A percentile compares a stretch with the other conserved stretches of the same genome.
These are phyloP conservation scores for Sarcophaga carnaria DNA, from an alignment of 2,888 invertebrate genomes.

Conservation along the genomic window DNA sequence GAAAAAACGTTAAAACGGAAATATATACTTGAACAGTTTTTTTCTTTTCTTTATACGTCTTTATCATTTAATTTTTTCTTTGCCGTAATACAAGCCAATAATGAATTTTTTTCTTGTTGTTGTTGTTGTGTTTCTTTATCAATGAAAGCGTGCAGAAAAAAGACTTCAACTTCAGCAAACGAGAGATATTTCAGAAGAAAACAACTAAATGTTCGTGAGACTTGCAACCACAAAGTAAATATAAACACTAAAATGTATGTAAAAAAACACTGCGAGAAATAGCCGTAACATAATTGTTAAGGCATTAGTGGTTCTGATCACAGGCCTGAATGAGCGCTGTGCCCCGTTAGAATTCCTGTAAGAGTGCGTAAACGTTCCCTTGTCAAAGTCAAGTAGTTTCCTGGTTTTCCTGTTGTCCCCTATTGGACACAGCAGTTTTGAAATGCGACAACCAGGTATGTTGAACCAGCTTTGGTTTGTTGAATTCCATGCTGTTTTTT, in stretches of 20 bases:
- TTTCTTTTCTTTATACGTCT: constrained; percentile 12
- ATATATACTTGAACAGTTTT: constrained; percentile 39
- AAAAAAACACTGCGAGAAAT: background rate
- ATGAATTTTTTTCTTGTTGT: background rate
- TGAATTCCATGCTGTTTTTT: too few relatives aligned
- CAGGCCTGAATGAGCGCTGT: too few relatives aligned
- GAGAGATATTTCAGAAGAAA: background rate
- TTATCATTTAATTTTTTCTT: constrained; percentile 15
- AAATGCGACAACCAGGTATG: too few relatives aligned
- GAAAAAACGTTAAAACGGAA: constrained; percentile 50
- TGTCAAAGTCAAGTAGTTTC: too few relatives aligned
- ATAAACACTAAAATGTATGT: background rate
- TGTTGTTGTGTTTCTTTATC: constrained; percentile 35
- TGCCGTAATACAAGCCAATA: constrained; percentile 14
- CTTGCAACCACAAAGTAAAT: background rate
- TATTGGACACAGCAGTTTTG: too few relatives aligned
- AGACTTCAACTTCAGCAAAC: background rate
- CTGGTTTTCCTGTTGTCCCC: too few relatives aligned
- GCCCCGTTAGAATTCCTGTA: too few relatives aligned
- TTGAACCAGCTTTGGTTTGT: too few relatives aligned
- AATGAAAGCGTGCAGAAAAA: constrained; percentile 49
- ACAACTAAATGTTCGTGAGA: constrained; percentile 17
- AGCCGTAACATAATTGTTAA: too few relatives aligned
- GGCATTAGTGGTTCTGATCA: too few relatives aligned
- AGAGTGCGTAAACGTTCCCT: too few relatives aligned